Evolutionary conservation across 2,113 vertebrate species (phyloP).

Genomic region (Lota lota): DNA sequence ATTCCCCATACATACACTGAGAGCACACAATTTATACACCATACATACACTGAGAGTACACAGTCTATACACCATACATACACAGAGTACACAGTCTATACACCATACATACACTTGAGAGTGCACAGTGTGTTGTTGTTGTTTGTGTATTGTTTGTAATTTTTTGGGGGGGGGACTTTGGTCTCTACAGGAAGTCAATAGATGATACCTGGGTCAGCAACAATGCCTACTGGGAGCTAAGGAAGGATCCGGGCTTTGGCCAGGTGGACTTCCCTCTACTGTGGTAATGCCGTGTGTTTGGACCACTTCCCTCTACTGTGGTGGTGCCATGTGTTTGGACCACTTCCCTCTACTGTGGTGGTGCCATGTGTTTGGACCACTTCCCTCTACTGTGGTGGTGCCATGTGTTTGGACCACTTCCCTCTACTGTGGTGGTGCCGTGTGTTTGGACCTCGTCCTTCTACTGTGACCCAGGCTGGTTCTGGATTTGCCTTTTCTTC

Average conservation of each 20-base stretch:
- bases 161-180: neutral
- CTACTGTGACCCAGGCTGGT: conserved; percentile 49
- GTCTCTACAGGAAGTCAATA: conserved; percentile 77
- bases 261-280: conserved; percentile 83
- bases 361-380: too few species aligned
- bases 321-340: too few species aligned
- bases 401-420: too few species aligned
- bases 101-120: neutral
- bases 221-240: conserved; percentile 88
- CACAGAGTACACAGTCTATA: neutral
- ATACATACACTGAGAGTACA: too few species aligned
- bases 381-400: too few species aligned
- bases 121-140: neutral
- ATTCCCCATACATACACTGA: too few species aligned
- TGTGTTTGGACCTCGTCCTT: conserved; percentile 25
- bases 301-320: conserved; percentile 1
- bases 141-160: neutral
- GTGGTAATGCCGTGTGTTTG: conserved; percentile 79
- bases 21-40: too few species aligned
- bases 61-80: too few species aligned
- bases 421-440: too few species aligned
- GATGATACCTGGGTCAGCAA: conserved; percentile 94
- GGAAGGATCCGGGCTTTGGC: conserved; percentile 85
- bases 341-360: too few species aligned
- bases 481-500: conserved; percentile 34